phyloP scores from a whole-genome alignment of 2,888 invertebrate genomes.

The Chrysina gloriosa region DNA sequence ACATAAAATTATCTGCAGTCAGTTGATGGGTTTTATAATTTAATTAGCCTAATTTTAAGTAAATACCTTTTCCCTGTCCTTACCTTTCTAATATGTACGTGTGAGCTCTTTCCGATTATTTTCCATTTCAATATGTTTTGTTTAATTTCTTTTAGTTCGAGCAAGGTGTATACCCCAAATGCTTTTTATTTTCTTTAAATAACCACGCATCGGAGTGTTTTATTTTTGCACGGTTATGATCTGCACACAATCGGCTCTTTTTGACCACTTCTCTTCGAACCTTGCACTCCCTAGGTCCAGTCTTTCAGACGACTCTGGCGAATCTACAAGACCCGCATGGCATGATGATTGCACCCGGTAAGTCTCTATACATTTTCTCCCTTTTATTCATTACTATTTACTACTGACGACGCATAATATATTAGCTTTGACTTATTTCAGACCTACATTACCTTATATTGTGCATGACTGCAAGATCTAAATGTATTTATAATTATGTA shows the following conservation, averaged over 20 bases:
- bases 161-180: constrained; percentile 47
- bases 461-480: constrained; percentile 3
- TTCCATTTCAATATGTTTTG: neutral
- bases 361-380: constrained; percentile 59
- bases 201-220: constrained; percentile 25
- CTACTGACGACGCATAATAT: constrained; percentile 10
- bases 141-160: constrained; percentile 31
- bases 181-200: constrained; percentile 44
- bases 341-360: constrained; percentile 75
- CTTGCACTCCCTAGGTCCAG: constrained; percentile 65
- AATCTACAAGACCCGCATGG: constrained; percentile 69
- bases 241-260: constrained; percentile 55
- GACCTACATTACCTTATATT: neutral
- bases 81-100: no score
- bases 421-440: neutral
- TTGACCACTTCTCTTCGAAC: constrained; percentile 62
- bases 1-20: no score
- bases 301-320: constrained; percentile 64
- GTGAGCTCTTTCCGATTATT: neutral
- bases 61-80: no score
- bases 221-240: constrained; percentile 55
- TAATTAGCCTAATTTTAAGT: no score
- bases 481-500: neutral
- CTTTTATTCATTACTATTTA: constrained; percentile 17
- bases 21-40: no score